These are phyloP conservation scores for Solenodon paradoxus DNA, from an alignment of 2,113 vertebrate species.

Conservation along the genomic window DNA sequence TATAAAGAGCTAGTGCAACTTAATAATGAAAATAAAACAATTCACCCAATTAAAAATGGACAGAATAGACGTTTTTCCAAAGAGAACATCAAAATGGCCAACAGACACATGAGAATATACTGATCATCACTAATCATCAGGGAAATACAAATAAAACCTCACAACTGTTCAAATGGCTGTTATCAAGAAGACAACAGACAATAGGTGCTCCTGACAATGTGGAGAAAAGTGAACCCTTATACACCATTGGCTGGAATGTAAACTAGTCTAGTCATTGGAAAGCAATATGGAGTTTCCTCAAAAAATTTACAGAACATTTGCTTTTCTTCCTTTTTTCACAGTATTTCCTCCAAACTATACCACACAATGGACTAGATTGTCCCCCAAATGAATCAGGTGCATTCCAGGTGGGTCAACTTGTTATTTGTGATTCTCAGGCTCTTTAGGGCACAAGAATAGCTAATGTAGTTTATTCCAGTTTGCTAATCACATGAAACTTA, in stretches of 20 bases:
- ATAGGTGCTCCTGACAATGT: not conserved
- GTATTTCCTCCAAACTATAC: not conserved
- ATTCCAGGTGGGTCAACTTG: conserved; percentile 13
- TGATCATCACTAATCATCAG: not conserved
- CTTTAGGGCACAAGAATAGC: not conserved
- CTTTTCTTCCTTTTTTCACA: not conserved
- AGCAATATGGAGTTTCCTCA: not conserved
- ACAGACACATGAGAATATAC: not conserved
- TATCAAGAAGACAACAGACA: not conserved
- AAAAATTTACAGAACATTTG: not conserved
- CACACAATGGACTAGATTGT: not conserved
- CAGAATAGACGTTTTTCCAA: not conserved
- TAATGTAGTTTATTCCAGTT: not conserved
- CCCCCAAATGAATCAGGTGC: conserved; percentile 19
- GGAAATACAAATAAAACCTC: not conserved
- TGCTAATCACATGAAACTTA: not conserved
- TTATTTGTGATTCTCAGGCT: not conserved
- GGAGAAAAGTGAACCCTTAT: not conserved
- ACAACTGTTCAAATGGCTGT: not conserved
- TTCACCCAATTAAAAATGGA: not conserved
- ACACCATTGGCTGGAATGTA: not conserved
- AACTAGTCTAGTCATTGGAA: not conserved
- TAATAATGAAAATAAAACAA: not conserved
- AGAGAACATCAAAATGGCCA: not conserved
- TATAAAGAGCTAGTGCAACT: not conserved